A percentile compares a stretch with the other conserved stretches of the same genome.
Conservation (phyloP, 2,888 invertebrate species). For the Trypoxylon attenuatum region DNA sequence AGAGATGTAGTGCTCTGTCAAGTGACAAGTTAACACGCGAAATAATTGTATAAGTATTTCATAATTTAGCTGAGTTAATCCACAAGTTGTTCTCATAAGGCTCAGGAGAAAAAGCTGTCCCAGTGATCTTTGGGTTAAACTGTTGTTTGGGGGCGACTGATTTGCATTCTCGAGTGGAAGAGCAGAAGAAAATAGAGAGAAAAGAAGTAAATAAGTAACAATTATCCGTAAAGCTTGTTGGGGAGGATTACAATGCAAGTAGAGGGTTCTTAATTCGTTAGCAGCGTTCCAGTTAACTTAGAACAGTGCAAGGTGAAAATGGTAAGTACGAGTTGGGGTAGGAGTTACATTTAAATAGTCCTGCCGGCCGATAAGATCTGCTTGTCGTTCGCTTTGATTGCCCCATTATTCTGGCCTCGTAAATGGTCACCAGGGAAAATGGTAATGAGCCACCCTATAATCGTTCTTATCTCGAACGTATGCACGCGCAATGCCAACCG, state of each 20-base stretch:
- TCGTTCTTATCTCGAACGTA: conserved; percentile 52
- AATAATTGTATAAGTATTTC: no score
- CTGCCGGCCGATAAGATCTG: conserved; percentile 42
- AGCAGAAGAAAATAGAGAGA: no score
- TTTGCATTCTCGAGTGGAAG: no score
- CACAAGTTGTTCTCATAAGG: no score
- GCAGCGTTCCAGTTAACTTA: neutral
- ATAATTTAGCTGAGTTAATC: no score
- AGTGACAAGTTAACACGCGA: no score
- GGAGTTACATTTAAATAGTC: conserved; percentile 43
- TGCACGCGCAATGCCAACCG: conserved; percentile 31
- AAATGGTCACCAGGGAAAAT: conserved; percentile 51
- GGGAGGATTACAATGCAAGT: neutral
- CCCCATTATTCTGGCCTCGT: conserved; percentile 51
- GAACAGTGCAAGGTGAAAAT: conserved; percentile 2
- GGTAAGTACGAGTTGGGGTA: conserved; percentile 12
- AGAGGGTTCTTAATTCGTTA: neutral
- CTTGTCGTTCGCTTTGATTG: conserved; percentile 58
- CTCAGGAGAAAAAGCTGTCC: no score
- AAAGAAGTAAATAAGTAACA: neutral
- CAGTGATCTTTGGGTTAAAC: no score
- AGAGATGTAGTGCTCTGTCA: no score
- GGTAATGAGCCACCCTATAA: conserved; percentile 59
- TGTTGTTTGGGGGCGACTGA: no score
- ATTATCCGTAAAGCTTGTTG: neutral